phyloP scores from a whole-genome alignment of 2,888 invertebrate genomes.

The Ctenicera cuprea region DNA sequence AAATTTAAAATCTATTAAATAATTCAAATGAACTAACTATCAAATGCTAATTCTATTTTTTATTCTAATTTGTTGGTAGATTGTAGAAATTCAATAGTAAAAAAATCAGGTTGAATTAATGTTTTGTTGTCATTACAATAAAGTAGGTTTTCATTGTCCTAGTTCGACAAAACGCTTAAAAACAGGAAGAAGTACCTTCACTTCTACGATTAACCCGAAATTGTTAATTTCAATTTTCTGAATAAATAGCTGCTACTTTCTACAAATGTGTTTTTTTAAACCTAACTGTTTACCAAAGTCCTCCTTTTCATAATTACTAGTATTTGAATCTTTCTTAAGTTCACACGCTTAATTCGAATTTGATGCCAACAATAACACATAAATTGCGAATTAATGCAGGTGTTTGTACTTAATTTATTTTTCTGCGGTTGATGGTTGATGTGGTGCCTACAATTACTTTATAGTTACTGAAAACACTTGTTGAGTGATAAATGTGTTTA shows the following conservation, averaged over 20 bases:
- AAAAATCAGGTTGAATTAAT: too few species aligned
- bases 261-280: not conserved
- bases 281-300: too few species aligned
- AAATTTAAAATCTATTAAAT: too few species aligned
- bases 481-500: too few species aligned
- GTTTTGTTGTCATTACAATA: not conserved
- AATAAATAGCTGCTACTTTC: not conserved
- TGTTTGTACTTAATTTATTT: slow-evolving; percentile 9
- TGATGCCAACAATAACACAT: not conserved
- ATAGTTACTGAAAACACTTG: too few species aligned
- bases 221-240: not conserved
- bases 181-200: slow-evolving; percentile 2
- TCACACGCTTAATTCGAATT: not conserved
- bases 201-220: not conserved
- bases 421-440: not conserved
- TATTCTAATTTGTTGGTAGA: too few species aligned
- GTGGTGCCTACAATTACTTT: too few species aligned
- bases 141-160: not conserved
- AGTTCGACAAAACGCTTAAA: not conserved
- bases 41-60: too few species aligned
- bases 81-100: too few species aligned
- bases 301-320: too few species aligned
- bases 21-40: too few species aligned
- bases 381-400: slow-evolving; percentile 1
- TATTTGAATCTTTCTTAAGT: not conserved